Base-by-base conservation (phyloP, 2,888 invertebrate species). In the Meiosimyza decipiens region DNA sequence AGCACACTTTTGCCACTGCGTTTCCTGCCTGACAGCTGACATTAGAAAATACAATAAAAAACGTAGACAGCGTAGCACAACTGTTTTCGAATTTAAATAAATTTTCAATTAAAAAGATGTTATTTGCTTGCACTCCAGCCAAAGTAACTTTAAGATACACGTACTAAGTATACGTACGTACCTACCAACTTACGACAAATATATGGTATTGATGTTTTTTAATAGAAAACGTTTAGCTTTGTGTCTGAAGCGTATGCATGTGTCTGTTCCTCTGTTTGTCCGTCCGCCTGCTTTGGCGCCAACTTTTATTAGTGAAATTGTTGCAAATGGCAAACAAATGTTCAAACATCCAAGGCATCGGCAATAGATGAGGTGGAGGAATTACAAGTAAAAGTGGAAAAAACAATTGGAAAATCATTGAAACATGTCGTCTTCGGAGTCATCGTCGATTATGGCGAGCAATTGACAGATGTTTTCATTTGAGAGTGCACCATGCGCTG, bases 391-490 rank as follows among this genome's bases (percentile, higher is more conserved):
- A 18, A 47, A 57, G 40, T 16, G 33, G 33, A 51, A 15, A 51
- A 69, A 60, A 69, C 50, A 59, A 69, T 69, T 69, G 59, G 51
- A 52, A 70, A 70, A 70, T 22, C 54, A 67, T 67, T 67, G 67
- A 70, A 70, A 70, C 33, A 62, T 62, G 69, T 62, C 51, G 52
- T 28, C 62, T 33, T 40, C 40, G 40, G 40, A 40, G 40, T 40
- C 40, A 70, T 70, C n/a, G 40, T 40, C 40, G 40, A 40, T 65
- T 60, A 69, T 69, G 69, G 6, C 33, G 33, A 40, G 52, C 69
- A 70, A 70, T 70, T 62, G 62, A 70, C 62, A 70, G 69, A 70
- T 70, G 66, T 73, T 71, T 67, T 68, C 74, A 73, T 67, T 73
- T 68, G 68, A 67, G 73, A 59, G 57, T 70, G 74, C 66, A 51